Base-by-base conservation (phyloP, 2,888 invertebrate genomes). In the Athetis lepigone region DNA sequence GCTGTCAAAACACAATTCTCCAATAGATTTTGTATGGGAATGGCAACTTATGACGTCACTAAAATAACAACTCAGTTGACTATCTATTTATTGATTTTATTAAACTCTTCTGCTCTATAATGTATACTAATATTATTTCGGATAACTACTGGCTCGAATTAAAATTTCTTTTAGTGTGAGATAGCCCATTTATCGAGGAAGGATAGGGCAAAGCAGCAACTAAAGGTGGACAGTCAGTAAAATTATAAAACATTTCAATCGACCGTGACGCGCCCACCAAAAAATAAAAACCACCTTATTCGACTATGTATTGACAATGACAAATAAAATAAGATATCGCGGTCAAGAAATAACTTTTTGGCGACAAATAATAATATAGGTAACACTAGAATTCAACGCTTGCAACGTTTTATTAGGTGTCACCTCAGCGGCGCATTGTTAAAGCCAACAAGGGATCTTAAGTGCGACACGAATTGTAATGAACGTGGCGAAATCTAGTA, bases 241-340 rank as follows among this genome's bases (percentile, higher is more conserved):
- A 33, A 0, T 13, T 2, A 13, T n/a, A 29, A n/a, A 7, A 36
- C 21, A 27, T 47, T 42, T 51, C n/a, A 43, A n/a, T 5, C 27
- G 29, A 27, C 40, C 29, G 37, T 58, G 71, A 49, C 40, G 21
- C 65, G 43, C 43, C 50, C 43, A 51, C 64, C 21, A 54, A 54
- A 69, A 63, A 42, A 16, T 54, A 47, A 39, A 46, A 63, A 7
- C 1, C 9, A 1, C 9, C 2, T 29, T 11, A n/a, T n/a, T n/a
- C n/a, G n/a, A n/a, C n/a, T n/a, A 11, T 29, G 29, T 29, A 29
- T n/a, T n/a, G n/a, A 11, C 23, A 40, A 23, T 27, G 9, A 43
- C 43, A 21, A 64, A 64, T 65, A 39, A 46, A 55, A 37, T 21
- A 19, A 64, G 52, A 67, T 39, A 56, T 60, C 72, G 47, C 27